Base-by-base conservation (phyloP, 2,888 invertebrate species). In the Alentia gelatinosa region DNA sequence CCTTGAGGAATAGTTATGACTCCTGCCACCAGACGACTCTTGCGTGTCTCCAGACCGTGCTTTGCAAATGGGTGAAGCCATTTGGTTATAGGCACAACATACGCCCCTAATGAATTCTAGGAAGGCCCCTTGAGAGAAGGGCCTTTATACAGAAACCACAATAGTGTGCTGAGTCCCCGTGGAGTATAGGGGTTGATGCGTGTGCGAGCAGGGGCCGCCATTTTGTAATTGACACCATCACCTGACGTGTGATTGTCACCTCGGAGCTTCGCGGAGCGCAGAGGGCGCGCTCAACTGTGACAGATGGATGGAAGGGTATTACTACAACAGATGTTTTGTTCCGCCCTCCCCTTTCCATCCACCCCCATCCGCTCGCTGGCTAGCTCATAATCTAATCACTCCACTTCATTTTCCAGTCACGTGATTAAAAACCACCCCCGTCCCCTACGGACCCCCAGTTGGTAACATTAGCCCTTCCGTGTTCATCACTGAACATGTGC, bases 211-310 rank as follows among this genome's bases (percentile, higher is more conserved):
- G 74, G 74, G 74, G 15, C 74, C 74, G 33, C 30, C 74, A 74
- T 74, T 56, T 74, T 74, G 74, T 74, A 74, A 74, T 74, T 74
- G 74, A 74, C 74, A 74, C 74, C 33, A 26, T 74, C 74, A 74
- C 74, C 30, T 74, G 74, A 74, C 74, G 33, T 74, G 74, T 74
- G 74, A 74, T 74, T 74, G 79, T 39, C 79, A 35, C 39, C 37
- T 79, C 79, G 12, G 79, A 79, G 79, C 35, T 39, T 19, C 37
- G 79, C 79, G 79, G 79, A 35, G 79, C 35, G 15, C 79, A 9
- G 79, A 39, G 37, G 79, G 37, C 39, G 37, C 7, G 35, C 79
- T 3, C 74, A 74, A 39, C n/a, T 5, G 37, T 39, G 79, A 79
- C 79, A 79, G 79, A 79, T 79, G 79, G 79, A 79, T 3, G 23